Evolutionary conservation across 2,797 vertebrate species (phyloP).

Genomic region (Gymnodraco acuticeps): DNA sequence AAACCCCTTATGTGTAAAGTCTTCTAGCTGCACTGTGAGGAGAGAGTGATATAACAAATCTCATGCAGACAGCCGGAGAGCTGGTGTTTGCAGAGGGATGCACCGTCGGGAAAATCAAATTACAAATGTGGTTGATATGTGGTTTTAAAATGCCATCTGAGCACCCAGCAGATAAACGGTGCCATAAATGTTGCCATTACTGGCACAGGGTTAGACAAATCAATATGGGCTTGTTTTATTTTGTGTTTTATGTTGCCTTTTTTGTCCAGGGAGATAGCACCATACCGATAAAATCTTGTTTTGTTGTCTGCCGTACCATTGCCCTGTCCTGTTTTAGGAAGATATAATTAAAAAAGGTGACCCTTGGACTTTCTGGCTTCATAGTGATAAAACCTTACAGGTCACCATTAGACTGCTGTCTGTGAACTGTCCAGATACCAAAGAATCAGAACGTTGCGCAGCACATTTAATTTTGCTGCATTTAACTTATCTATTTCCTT

Average conservation of each 20-base stretch:
- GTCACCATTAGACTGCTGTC: background rate
- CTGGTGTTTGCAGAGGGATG: conserved; percentile 18
- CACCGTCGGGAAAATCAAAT: conserved; percentile 9
- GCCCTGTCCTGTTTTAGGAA: conserved; percentile 27
- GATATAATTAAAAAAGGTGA: conserved; percentile 7
- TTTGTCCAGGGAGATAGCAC: conserved; percentile 10
- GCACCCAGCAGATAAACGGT: conserved; percentile 36
- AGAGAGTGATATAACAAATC: conserved; percentile 30
- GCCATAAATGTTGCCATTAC: conserved; percentile 45
- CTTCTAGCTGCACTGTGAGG: conserved; percentile 20
- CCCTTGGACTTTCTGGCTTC: background rate
- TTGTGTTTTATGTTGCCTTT: conserved; percentile 16
- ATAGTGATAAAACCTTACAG: background rate
- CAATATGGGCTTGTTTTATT: conserved; percentile 21
- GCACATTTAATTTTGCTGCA: background rate
- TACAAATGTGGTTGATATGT: conserved; percentile 44
- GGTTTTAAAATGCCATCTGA: conserved; percentile 41
- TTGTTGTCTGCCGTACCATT: background rate
- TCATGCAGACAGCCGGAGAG: conserved; percentile 32
- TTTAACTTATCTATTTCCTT: conserved; percentile 10
- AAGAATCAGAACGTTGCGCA: background rate
- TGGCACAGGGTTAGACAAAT: conserved; percentile 34
- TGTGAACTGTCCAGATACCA: background rate
- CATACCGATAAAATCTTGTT: conserved; percentile 28
- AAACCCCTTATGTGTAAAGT: conserved; percentile 48